These are phyloP conservation scores for Chromis chromis DNA, from an alignment of 2,797 vertebrate species.

Conservation along the genomic window DNA sequence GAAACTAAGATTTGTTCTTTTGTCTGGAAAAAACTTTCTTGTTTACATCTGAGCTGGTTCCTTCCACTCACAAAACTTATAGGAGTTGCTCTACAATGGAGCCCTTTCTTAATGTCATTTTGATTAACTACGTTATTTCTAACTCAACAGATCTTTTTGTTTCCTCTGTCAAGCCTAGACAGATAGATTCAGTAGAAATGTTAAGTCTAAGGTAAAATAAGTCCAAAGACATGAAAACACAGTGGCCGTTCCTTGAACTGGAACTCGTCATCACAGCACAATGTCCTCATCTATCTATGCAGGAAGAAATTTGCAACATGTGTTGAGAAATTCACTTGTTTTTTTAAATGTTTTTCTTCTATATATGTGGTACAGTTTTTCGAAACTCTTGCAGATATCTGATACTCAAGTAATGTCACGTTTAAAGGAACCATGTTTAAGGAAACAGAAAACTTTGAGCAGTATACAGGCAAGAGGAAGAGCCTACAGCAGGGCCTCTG, in stretches of 20 bases:
- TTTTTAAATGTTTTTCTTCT: background rate
- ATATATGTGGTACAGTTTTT: background rate
- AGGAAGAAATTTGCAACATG: constrained; percentile 7
- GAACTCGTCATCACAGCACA: constrained; percentile 20
- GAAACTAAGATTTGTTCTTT: background rate
- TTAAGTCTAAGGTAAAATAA: background rate
- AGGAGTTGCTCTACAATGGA: background rate
- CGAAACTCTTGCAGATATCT: constrained; percentile 13
- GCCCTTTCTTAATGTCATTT: constrained; percentile 11
- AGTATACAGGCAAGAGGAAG: constrained; percentile 39
- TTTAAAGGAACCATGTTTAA: constrained; percentile 40
- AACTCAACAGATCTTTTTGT: too few species aligned
- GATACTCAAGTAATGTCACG: constrained; percentile 6
- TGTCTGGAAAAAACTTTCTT: constrained; percentile 1
- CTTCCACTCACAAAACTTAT: background rate
- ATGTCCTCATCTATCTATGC: background rate
- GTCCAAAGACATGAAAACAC: constrained; percentile 16
- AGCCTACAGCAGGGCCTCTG: constrained; percentile 13
- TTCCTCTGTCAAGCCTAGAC: constrained; percentile 2
- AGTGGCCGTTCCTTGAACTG: constrained; percentile 6
- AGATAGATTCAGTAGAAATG: constrained; percentile 6
- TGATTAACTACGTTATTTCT: constrained; percentile 4
- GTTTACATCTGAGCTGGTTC: background rate
- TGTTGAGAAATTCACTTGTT: background rate
- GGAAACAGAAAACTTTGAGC: constrained; percentile 51